Percentiles rank a stretch among this genome's conserved stretches.
Evolutionary conservation across 2,888 invertebrate genomes (phyloP).

Genomic region (Cephus pulcher): DNA sequence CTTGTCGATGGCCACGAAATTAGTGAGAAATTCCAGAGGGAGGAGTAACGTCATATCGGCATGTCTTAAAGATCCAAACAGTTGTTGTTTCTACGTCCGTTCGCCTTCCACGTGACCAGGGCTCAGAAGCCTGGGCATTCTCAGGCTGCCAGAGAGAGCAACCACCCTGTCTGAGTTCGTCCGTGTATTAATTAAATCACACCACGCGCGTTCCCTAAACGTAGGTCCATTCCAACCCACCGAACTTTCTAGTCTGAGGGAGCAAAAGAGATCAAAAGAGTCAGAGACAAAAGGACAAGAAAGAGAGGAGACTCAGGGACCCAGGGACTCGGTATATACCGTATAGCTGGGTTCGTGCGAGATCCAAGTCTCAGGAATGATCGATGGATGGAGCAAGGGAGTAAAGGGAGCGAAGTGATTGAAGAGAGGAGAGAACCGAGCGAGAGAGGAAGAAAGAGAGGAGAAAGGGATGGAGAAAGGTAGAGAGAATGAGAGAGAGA

Average conservation of each 20-base stretch:
- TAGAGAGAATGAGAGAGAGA: conserved; percentile 5
- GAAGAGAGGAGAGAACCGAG: conserved; percentile 25
- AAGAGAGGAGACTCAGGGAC: conserved; percentile 2
- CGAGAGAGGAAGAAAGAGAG: conserved; percentile 18
- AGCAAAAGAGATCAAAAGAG: conserved; percentile 4
- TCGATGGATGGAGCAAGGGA: conserved; percentile 37
- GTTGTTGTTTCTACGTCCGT: conserved; percentile 10
- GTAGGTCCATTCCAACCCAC: conserved; percentile 29
- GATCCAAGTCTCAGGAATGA: conserved; percentile 37
- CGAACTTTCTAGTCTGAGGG: conserved; percentile 26
- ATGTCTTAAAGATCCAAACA: conserved; percentile 16
- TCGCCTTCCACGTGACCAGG: conserved; percentile 9
- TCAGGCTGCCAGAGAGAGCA: conserved; percentile 13
- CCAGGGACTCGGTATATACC: background rate
- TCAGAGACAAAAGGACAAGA: conserved; percentile 10
- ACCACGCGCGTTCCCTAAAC: conserved; percentile 26
- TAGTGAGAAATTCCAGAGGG: conserved; percentile 6
- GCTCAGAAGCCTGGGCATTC: conserved; percentile 13
- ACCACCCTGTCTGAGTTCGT: conserved; percentile 8
- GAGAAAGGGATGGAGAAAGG: conserved; percentile 15
- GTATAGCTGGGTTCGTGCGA: background rate
- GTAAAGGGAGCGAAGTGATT: conserved; percentile 17
- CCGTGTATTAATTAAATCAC: conserved; percentile 28
- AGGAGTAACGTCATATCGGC: conserved; percentile 12
- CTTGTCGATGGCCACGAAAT: too few species aligned